A percentile compares a stretch with the other conserved stretches of the same genome.
phyloP scores from a whole-genome alignment of 2,797 vertebrate species.

The Tinamus major region DNA sequence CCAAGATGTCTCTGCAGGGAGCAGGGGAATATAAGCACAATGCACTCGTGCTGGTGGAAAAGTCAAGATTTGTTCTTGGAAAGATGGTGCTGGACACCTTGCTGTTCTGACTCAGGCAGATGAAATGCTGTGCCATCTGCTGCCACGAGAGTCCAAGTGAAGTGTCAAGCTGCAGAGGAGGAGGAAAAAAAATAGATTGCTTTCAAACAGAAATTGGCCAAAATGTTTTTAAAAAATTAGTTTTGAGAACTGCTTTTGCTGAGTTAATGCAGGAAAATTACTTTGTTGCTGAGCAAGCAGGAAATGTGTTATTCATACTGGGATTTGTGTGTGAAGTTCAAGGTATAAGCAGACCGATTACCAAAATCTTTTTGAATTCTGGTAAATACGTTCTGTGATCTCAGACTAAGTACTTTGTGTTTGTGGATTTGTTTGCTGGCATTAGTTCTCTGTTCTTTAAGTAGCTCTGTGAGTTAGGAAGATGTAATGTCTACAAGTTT shows the following conservation, averaged over 20 bases:
- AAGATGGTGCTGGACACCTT: neutral
- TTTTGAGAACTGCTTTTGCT: neutral
- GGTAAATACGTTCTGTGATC: fast-evolving
- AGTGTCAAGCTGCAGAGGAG: neutral
- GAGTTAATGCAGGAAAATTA: neutral
- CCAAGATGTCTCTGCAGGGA: neutral
- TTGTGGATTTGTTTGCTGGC: neutral
- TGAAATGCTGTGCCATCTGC: neutral
- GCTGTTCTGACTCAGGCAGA: neutral
- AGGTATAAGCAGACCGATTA: neutral
- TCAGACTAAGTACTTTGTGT: neutral
- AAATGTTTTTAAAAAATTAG: neutral
- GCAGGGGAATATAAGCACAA: neutral
- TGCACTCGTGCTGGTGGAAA: neutral
- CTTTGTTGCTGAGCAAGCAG: neutral
- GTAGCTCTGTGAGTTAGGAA: neutral
- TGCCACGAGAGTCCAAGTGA: neutral
- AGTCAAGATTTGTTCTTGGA: neutral
- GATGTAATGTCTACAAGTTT: neutral
- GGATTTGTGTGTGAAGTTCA: neutral
- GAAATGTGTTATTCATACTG: neutral
- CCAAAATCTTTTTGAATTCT: neutral
- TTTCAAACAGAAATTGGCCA: neutral
- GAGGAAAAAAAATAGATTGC: neutral
- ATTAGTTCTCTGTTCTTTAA: neutral